Base-by-base conservation (phyloP, 2,888 invertebrate species). In the Drosophila fulvimacula region DNA sequence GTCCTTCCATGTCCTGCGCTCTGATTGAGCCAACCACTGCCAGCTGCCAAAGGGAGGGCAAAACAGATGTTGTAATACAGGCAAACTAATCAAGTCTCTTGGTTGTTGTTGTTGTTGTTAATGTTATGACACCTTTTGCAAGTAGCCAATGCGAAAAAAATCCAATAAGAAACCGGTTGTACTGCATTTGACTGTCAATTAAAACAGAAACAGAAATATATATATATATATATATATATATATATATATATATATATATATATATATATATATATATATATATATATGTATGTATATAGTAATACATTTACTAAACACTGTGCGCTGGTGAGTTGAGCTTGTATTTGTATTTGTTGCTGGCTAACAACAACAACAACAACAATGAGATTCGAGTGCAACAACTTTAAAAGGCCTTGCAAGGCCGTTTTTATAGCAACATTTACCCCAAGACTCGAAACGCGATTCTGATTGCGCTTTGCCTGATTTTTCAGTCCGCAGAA, bases 351-450 rank as follows among this genome's bases (percentile, higher is more conserved):
- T 67, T 46, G 38, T 69, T 48, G 51, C 38, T 71, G 62, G 64
- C 65, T 60, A 79, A 76, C 56, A 67, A 48, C 51, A 64, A 53
- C 59, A 39, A 53, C 65, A 65, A 34, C 52, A 53, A 56, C 67
- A 60, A 49, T 57, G 24, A 59, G 52, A 61, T 61, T 68, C 83
- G 81, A 75, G 85, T 85, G 86, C 86, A 82, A 80, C 87, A 88
- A 86, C 83, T 86, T 88, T 88, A 90, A 90, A 90, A 90, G 90
- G 90, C 90, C 90, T 90, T 90, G 90, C 90, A 90, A 90, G 90
- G 90, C 85, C 90, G 90, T 89, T 84, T 76, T 53, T 75, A 69
- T 73, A 73, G 53, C 67, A 64, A 65, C 60, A 76, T 73, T 76
- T 73, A 70, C 51, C 60, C 49, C 66, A 58, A 71, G 52, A 24